phyloP scores from a whole-genome alignment of 2,113 vertebrate species.

The Stomatorhinus ivindoensis region DNA sequence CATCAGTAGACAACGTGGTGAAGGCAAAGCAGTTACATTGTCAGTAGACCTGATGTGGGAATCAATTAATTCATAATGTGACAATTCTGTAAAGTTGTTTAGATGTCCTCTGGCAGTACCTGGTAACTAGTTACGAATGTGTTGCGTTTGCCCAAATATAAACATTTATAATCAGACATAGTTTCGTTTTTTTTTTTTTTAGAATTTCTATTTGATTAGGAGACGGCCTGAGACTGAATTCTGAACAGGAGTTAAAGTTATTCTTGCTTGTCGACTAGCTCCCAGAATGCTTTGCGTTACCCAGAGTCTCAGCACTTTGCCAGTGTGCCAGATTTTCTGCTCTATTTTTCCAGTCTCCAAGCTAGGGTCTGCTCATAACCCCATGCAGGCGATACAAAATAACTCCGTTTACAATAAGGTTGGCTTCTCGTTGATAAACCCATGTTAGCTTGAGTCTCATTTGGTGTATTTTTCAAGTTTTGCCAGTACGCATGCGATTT shows the following conservation, averaged over 20 bases:
- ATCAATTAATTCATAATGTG: neutral
- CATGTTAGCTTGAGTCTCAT: neutral
- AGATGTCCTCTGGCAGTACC: neutral
- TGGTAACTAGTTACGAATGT: neutral
- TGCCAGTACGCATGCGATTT: neutral
- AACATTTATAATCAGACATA: neutral
- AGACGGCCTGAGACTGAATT: neutral
- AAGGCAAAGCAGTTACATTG: neutral
- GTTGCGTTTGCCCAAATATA: neutral
- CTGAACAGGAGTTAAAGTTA: neutral
- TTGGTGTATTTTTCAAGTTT: neutral
- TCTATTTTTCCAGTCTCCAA: constrained; percentile 10
- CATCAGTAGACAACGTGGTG: neutral
- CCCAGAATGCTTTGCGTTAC: constrained; percentile 12
- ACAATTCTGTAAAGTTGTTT: neutral
- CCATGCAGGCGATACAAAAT: neutral
- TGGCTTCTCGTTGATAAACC: neutral
- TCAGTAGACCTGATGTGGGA: neutral
- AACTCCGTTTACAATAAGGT: neutral
- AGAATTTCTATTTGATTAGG: neutral
- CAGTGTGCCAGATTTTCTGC: constrained; percentile 14
- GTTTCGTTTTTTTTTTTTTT: neutral
- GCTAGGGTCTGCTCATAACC: neutral
- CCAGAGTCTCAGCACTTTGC: neutral
- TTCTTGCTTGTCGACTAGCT: neutral